Evolutionary conservation across 2,888 invertebrate genomes (phyloP), one percentile per base, ranked within the genome.

Genomic region (Elgonia sp.): DNA sequence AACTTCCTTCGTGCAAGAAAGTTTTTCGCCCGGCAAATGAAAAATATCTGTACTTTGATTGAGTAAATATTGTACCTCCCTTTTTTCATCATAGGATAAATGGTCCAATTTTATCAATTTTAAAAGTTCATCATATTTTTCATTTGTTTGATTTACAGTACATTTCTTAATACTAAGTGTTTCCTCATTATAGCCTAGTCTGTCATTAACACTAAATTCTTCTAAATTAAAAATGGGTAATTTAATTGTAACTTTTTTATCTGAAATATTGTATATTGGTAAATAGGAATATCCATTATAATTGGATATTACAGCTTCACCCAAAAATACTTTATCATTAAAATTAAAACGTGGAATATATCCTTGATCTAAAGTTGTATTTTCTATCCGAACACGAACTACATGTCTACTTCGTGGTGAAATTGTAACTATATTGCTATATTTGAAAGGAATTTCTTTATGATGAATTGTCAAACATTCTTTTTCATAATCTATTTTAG

Each of bases 301-400:
- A 40, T 73, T 73, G 16, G 2, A 20, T 40, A 57, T 40, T 40
- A 73, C 14, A 3, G 46, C 55, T 73, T 73, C 73, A 12, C 73
- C 73, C 14, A 73, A 9, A 20, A 75, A 75, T 42, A 75, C 62
- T 3, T 75, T 42, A n/a, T 75, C 29, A 2, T 21, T 0, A 8
- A 75, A 16, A 14, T 63, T 16, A n/a, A 50, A 50, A 18, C 37
- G 21, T 14, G 76, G 63, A 14, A 76, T 18, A 39, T 76, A 76
- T 37, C 76, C 76, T 18, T 50, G 12, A 29, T 63, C 63, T 18
- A 76, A 63, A 18, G 46, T 37, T 5, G 76, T 76, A 21, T 76
- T 20, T 50, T 63, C 37, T 14, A 76, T 37, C 50, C 50, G 46
- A 7, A 50, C 29, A 0, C 20, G 10, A 7, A 62, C 42, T n/a